These are phyloP conservation scores for Lynx canadensis DNA, from an alignment of 2,113 vertebrate species.

Conservation along the genomic window DNA sequence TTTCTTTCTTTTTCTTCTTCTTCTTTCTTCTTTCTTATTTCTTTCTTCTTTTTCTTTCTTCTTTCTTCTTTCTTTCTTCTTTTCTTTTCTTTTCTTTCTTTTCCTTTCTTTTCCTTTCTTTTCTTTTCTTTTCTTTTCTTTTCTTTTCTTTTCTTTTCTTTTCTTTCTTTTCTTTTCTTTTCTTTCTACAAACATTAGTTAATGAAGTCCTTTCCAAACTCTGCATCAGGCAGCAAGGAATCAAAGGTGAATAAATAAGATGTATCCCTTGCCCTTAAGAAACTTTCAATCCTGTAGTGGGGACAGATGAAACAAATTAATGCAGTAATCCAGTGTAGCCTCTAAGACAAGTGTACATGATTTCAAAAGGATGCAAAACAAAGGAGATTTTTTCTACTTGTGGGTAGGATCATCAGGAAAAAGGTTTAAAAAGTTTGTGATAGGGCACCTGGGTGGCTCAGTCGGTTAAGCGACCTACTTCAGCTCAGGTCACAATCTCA, in stretches of 20 bases:
- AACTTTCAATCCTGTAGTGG: neutral
- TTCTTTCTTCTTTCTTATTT: too few relatives aligned
- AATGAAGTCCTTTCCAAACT: neutral
- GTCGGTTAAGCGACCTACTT: too few relatives aligned
- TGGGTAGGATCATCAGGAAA: neutral
- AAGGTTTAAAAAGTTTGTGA: neutral
- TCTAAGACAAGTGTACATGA: neutral
- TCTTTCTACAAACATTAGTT: neutral
- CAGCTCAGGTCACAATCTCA: too few relatives aligned
- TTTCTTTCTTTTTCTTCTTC: too few relatives aligned
- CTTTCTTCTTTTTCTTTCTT: too few relatives aligned
- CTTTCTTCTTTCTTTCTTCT: too few relatives aligned
- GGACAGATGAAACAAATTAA: neutral
- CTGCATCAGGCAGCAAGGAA: neutral
- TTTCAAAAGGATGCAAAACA: neutral
- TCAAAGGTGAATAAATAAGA: neutral
- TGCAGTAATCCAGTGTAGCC: neutral
- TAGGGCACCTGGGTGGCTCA: too few relatives aligned
- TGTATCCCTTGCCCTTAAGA: neutral
- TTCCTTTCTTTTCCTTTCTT: too few relatives aligned
- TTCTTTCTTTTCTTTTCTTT: too few relatives aligned
- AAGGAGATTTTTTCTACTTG: neutral
- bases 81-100: rapidly evolving
- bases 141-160: too few relatives aligned
- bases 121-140: too few relatives aligned